phyloP scores from a whole-genome alignment of 2,888 invertebrate genomes.

The Dexiosoma caninum region DNA sequence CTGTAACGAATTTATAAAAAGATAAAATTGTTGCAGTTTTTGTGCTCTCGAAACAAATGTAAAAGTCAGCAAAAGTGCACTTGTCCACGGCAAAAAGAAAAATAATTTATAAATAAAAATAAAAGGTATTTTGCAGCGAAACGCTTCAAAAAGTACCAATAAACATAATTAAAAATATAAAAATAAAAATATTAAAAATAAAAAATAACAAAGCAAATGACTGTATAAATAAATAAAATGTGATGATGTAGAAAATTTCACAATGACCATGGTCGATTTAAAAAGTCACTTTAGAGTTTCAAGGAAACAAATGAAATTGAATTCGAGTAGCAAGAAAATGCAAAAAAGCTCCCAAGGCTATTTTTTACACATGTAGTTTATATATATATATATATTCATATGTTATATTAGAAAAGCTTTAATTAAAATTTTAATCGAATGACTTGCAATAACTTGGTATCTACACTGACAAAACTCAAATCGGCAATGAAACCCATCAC shows the following conservation, averaged over 20 bases:
- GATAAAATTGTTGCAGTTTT: constrained; percentile 31
- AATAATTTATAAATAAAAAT: background rate
- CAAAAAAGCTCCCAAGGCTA: background rate
- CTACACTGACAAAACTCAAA: too few species aligned
- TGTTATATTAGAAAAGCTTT: too few species aligned
- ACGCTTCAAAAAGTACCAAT: constrained; percentile 17
- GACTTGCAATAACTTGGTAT: too few species aligned
- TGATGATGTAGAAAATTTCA: constrained; percentile 39
- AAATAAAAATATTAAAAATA: too few species aligned
- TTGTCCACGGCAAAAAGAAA: constrained; percentile 12
- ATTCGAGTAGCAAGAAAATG: background rate
- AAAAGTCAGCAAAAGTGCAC: constrained; percentile 57
- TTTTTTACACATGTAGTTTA: too few species aligned
- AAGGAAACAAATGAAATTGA: background rate
- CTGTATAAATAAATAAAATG: background rate
- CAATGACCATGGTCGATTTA: constrained; percentile 35
- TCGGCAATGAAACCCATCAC: too few species aligned
- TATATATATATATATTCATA: too few species aligned
- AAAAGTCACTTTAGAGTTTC: background rate
- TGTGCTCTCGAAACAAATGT: constrained; percentile 29
- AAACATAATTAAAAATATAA: background rate
- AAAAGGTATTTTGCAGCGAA: constrained; percentile 34
- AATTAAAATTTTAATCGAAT: too few species aligned
- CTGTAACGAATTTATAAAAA: constrained; percentile 47
- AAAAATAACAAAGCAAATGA: background rate